Base-by-base conservation (phyloP, 2,113 vertebrate species). In the Hemiscyllium ocellatum region DNA sequence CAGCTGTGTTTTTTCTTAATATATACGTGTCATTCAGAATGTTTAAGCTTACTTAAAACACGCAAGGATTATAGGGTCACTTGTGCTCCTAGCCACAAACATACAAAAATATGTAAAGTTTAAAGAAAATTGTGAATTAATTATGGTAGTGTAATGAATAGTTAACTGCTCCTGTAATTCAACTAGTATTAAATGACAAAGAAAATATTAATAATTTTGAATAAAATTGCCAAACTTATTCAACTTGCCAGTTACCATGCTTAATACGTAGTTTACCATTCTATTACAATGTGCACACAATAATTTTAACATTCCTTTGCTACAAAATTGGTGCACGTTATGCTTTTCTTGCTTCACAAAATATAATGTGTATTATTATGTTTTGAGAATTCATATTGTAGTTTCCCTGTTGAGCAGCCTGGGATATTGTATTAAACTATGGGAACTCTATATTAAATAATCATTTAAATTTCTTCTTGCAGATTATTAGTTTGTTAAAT, bases 401-500 rank as follows among this genome's bases (percentile, higher is more conserved):
- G 61, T 90, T 52, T 65, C 33, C 10, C 70, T 15, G 8, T 47
- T 42, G 42, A 95, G 68, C 37, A 94, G 56, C 68, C 37, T 29
- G 93, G 37, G 15, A 70, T 12, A 33, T 22, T 94, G 26, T 95
- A 69, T 70, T 69, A 72, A 72, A 6, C 19, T 29, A 7, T n/a
- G 26, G 50, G 5, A 47, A 24, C 10, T 50, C 24, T 95, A 10
- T 13, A 70, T 95, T 33, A n/a, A 70, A 5, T 72, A 47, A 95
- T 95, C 72, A 76, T 69, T 70, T 47, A 70, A 3, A n/a, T 97
- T 97, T 96, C 96, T 97, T 96, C 97, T 97, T 97, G 95, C 97
- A 99, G 99, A 99, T 99, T 97, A 99, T 99, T 97, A 98, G 98
- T 97, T 98, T 99, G 97, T 98, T 99, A 97, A 99, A 99, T 97